These are phyloP conservation scores for Acromyrmex echinatior DNA, from an alignment of 1,140 invertebrate genomes.

Conservation along the genomic window DNA sequence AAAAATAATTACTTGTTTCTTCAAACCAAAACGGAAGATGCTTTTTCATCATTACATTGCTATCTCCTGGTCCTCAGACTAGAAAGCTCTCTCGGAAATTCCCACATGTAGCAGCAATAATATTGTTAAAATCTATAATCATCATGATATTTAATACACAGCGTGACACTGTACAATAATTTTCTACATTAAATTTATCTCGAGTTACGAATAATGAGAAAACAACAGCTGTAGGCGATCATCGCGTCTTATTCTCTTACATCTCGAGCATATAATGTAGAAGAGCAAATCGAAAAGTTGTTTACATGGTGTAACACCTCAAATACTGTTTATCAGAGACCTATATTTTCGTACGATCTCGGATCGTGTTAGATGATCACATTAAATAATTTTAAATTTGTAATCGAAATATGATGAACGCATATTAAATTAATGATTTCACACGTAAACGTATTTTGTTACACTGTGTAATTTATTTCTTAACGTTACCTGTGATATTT, in stretches of 20 bases:
- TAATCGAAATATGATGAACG: neutral
- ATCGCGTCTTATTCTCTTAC: neutral
- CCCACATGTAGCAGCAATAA: neutral
- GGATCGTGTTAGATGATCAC: neutral
- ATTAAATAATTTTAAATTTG: slow-evolving; percentile 11
- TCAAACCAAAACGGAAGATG: no score
- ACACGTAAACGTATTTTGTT: neutral
- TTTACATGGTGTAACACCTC: neutral
- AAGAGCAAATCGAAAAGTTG: slow-evolving; percentile 22
- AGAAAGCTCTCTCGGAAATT: no score
- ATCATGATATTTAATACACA: slow-evolving; percentile 28
- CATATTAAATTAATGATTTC: neutral
- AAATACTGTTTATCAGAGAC: slow-evolving; percentile 27
- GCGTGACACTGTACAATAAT: neutral
- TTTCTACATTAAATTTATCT: slow-evolving; percentile 24
- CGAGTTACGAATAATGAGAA: slow-evolving; percentile 39
- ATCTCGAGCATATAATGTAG: neutral
- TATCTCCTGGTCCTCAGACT: no score
- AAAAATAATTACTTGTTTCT: no score
- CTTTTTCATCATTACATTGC: no score
- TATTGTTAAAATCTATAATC: neutral
- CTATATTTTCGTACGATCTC: neutral
- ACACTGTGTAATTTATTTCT: neutral
- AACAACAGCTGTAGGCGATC: slow-evolving; percentile 21
- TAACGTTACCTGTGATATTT: neutral